These are phyloP conservation scores for Helicoverpa armigera DNA, from an alignment of 1,140 invertebrate species.

Conservation along the genomic window DNA sequence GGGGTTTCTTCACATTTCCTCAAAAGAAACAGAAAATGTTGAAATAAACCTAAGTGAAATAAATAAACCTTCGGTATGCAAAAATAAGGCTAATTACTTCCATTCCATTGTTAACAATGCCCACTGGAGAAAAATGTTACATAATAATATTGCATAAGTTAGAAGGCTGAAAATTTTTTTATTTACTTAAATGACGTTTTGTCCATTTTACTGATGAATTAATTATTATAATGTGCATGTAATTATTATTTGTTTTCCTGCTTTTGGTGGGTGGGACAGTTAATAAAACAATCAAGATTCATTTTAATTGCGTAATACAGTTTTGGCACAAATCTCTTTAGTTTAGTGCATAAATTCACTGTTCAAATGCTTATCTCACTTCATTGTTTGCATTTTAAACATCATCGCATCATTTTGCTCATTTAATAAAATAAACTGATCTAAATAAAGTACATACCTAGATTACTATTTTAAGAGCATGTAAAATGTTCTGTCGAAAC, in stretches of 20 bases:
- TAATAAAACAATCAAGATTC: constrained; percentile 20
- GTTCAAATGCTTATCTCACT: constrained; percentile 6
- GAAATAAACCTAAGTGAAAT: constrained; percentile 42
- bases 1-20: constrained; percentile 47
- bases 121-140: constrained; percentile 49
- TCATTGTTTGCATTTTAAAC: constrained; percentile 31
- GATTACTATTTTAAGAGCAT: constrained; percentile 27
- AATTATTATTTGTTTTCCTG: constrained; percentile 23
- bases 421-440: constrained; percentile 4
- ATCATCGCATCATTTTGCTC: constrained; percentile 13
- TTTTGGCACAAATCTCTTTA: constrained; percentile 44
- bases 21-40: constrained; percentile 43
- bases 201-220: constrained; percentile 37
- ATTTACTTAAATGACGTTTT: constrained; percentile 50
- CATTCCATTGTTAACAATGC: constrained; percentile 53
- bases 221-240: constrained; percentile 34
- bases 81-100: constrained; percentile 49
- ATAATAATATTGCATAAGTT: constrained; percentile 50
- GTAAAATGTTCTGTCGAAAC: constrained; percentile 27
- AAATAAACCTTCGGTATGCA: constrained; percentile 47
- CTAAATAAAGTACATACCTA: constrained; percentile 11
- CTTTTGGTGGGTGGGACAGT: constrained; percentile 31
- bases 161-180: constrained; percentile 50
- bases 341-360: constrained; percentile 21
- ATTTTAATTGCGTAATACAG: constrained; percentile 31